These are phyloP conservation scores for Calypte anna DNA, from an alignment of 2,113 vertebrate species.

Conservation along the genomic window DNA sequence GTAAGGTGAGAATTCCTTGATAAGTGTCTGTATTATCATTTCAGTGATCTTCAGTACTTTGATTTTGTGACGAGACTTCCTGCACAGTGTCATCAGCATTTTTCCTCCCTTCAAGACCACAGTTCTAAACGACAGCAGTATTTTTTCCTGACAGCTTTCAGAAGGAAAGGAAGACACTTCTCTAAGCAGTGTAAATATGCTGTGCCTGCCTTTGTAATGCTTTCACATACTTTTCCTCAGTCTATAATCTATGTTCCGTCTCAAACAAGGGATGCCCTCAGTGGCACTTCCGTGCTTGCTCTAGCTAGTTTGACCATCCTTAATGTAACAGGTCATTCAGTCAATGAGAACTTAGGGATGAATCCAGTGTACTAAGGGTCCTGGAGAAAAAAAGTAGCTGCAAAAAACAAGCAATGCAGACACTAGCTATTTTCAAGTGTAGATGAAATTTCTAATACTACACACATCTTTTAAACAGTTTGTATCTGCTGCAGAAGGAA, in stretches of 20 bases:
- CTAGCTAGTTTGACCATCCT: neutral
- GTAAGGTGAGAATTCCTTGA: neutral
- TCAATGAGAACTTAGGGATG: neutral
- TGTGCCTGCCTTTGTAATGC: neutral
- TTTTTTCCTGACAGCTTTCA: neutral
- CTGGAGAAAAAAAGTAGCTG: neutral
- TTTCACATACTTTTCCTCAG: neutral
- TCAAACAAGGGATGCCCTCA: neutral
- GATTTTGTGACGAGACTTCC: neutral
- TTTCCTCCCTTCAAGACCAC: neutral
- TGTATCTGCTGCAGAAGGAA: neutral
- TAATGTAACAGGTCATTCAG: neutral
- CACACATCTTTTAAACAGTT: neutral
- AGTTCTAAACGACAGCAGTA: neutral
- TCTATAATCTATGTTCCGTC: neutral
- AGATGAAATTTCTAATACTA: neutral
- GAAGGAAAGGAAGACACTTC: neutral
- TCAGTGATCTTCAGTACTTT: neutral
- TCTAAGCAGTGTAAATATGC: neutral
- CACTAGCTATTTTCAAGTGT: neutral
- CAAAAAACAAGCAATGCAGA: neutral
- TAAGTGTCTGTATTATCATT: neutral
- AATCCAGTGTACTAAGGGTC: neutral
- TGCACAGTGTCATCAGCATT: neutral
- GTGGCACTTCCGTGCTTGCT: neutral